These are phyloP conservation scores for Bombus picipes DNA, from an alignment of 1,140 invertebrate genomes.

Conservation along the genomic window DNA sequence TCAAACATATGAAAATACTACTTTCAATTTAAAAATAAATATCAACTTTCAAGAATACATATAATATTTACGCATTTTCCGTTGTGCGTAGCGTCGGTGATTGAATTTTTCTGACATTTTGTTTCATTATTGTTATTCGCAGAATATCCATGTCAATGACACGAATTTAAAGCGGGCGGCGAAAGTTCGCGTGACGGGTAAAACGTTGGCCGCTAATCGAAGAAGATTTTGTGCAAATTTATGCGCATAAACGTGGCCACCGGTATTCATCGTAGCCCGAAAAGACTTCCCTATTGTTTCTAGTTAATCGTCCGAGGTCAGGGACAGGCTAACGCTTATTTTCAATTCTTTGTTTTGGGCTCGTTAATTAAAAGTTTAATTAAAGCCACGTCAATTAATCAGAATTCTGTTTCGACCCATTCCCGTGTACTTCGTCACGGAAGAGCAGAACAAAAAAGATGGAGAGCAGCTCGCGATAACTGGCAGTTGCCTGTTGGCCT, in stretches of 20 bases:
- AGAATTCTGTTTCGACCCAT: slow-evolving; percentile 59
- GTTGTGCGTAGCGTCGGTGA: not conserved
- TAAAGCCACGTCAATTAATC: slow-evolving; percentile 66
- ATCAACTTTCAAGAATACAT: not conserved
- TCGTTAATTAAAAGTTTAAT: slow-evolving; percentile 71
- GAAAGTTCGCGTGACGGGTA: not conserved
- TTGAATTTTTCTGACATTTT: not conserved
- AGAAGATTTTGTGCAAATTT: slow-evolving; percentile 57
- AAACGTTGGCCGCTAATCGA: slow-evolving; percentile 38
- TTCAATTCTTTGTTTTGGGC: slow-evolving; percentile 48
- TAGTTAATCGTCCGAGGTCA: slow-evolving; percentile 57
- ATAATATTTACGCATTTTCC: not conserved
- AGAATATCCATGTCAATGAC: not conserved
- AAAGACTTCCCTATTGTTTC: slow-evolving; percentile 25
- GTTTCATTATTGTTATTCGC: not conserved
- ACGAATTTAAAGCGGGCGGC: not conserved
- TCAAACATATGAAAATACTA: not conserved
- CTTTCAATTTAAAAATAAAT: not conserved
- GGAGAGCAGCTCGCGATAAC: not conserved
- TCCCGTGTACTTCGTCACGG: not conserved
- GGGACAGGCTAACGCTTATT: slow-evolving; percentile 30
- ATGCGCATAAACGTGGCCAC: slow-evolving; percentile 50
- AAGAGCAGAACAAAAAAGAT: slow-evolving; percentile 14
- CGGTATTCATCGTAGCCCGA: not conserved
- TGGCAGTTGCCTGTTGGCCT: slow-evolving; percentile 32